Evolutionary conservation across 1,140 invertebrate genomes (phyloP), one percentile per base, ranked within the genome.

Genomic region (Procambarus virginalis): DNA sequence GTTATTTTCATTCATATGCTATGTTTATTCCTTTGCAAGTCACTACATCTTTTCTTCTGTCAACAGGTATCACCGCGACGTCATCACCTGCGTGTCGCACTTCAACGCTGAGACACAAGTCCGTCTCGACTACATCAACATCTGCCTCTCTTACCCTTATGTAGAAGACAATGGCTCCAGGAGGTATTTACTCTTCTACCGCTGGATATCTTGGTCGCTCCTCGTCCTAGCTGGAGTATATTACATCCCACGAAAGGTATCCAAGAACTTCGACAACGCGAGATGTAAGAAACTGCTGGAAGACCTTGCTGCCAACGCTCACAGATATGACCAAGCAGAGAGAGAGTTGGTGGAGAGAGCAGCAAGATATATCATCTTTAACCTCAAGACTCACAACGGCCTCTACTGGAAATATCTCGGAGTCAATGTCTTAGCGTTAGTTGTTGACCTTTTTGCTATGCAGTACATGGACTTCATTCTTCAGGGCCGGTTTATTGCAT

Each of bases 401-500:
- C 82, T 92, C 48, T 92, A 85, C 73, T 86, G 84, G 58, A 92
- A 91, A 78, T 92, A 77, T 55, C 55, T 87, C 5, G 14, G 17
- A n/a, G 90, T 86, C 48, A 91, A 91, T 60, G 3, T 91, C 2
- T n/a, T 91, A 5, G 76, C 92, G 2, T 49, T 92, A 46, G 46
- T 60, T 3, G 90, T 91, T 58, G 92, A 92, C 84, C 48, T 92
- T 9, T 89, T 91, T 49, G 86, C 86, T 3, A 91, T 92, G 77
- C 88, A 91, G 78, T 92, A 81, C 84, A 49, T 92, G 6, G 90
- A 92, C 75, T 92, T 91, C 79, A 75, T 92, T 20, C 82, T 92
- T 2, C 87, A 91, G 55, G 90, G 92, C 17, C 76, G 87, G 2
- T 92, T 92, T 64, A 75, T 89, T 45, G 20, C 46, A 22, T 91